Evolutionary conservation across 2,888 invertebrate species (phyloP), one percentile per base, ranked within the genome.

Genomic region (Panorpa germanica): DNA sequence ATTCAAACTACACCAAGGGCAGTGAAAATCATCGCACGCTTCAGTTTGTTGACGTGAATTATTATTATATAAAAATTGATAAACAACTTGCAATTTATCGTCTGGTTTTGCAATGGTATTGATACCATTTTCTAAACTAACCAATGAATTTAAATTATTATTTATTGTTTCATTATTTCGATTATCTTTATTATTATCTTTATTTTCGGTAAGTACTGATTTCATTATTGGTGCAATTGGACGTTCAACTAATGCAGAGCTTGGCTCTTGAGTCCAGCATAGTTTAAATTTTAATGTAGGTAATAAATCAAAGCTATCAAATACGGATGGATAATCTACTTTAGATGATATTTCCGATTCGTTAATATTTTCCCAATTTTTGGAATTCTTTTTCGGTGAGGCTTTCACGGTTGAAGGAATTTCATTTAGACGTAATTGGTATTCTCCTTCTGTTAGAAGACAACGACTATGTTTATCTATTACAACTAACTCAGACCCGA

Each of bases 1-100:
- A 55, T 90, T 82, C 12, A 93, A 58, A 5, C 80, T 80, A 51
- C 95, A 95, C 93, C 93, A 95, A 2, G 95, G 93, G 49, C 95
- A 95, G 47, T 80, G 78, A 29, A 90, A 63, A 57, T 91, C 88
- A 45, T 85, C 82, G 37, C 86, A 78, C 7, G 88, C 85, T 55
- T 91, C 91, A 1, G 91, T 93, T 56, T 91, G 91, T 48, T 93
- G 93, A 25, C 90, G 64, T 24, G 83, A 85, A 50, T 86, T 90
- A 54, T 88, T 90, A 54, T 88, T 90, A 51, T 90, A 91, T 41
- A 90, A 67, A 58, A 95, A 95, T 57, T 93, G 91, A 56, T 93
- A 95, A 38, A 88, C 81, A 38, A 93, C 82, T 55, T 83, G 78
- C 39, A 76, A 65, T 14, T 70, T 67, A 40, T 61, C 58, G 17